Conservation (phyloP, 2,113 vertebrate species). For the Mola mola region DNA sequence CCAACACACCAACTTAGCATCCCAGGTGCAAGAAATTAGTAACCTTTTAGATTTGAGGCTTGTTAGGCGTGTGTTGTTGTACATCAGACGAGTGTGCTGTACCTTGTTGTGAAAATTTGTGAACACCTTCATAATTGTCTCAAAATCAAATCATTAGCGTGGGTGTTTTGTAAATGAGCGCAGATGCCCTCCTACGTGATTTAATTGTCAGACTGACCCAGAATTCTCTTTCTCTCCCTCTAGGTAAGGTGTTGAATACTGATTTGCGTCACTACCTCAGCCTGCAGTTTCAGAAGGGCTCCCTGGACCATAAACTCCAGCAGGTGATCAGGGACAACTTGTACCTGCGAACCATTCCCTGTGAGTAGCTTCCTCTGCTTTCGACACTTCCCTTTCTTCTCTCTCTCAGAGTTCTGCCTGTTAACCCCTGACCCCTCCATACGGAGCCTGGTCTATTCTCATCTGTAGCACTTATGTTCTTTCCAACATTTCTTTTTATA, state of each 20-base stretch:
- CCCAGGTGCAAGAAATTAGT: too few relatives aligned
- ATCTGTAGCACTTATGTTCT: constrained; percentile 9
- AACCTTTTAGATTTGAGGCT: too few relatives aligned
- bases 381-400: not conserved
- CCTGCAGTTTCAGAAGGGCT: constrained; percentile 99
- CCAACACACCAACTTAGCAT: too few relatives aligned
- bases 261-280: constrained; percentile 98
- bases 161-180: constrained; percentile 2
- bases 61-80: too few relatives aligned
- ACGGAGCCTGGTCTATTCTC: constrained; percentile 23
- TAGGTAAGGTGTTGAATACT: constrained; percentile 97
- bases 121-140: constrained; percentile 12
- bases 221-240: constrained; percentile 10
- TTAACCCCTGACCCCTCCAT: constrained; percentile 34
- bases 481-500: not conserved
- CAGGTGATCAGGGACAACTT: constrained; percentile 99
- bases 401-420: constrained; percentile 13
- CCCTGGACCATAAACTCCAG: constrained; percentile 97
- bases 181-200: not conserved
- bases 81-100: too few relatives aligned
- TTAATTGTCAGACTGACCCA: constrained; percentile 37
- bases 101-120: not conserved
- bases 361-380: constrained; percentile 84
- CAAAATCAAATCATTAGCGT: not conserved
- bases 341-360: constrained; percentile 97